Evolutionary conservation across 2,113 vertebrate species (phyloP), one percentile per base, ranked within the genome.

Genomic region (Poeciliopsis occidentalis): DNA sequence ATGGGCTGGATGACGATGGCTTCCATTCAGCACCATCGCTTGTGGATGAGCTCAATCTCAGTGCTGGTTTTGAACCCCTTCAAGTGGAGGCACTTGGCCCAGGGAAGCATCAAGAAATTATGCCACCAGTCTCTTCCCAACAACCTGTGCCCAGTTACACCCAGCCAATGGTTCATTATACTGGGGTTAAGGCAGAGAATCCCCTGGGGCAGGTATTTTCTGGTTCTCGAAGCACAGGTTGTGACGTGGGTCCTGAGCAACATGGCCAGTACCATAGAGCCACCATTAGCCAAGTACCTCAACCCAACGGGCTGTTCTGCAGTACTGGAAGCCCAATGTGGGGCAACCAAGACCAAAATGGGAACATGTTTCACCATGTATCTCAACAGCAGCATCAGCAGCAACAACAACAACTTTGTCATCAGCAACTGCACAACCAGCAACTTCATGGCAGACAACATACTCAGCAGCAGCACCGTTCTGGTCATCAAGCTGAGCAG

Each of bases 21-120:
- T 99, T 99, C 93, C 87, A 95, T 47, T 89, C 97, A 44, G 97
- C 95, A 79, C 94, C 96, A 78, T 98, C 97, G 51, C 95, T 99
- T 80, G 97, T 97, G 88, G 98, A 99, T 87, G 98, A 99, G 88
- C 93, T 99, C 82, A 97, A 97, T 92, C 95, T 99, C 83, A 94
- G 95, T 88, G 95, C 96, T 82, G 97, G 96, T 89, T 99, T 99
- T 93, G 97, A 97, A 91, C 95, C 97, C 79, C 94, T 99, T 82
- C 96, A 96, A 83, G 95, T 97, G 83, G 97, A 96, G 83, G 91
- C 96, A 39, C 80, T 97, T 73, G 96, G 93, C 64, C 83, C 95
- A 80, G 95, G 95, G 85, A 97, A 97, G 82, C 95, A 96, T 83
- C 87, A 88, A 41, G 90, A 88, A 60, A 79, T 93, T 79, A 88